Conservation (phyloP, 1,140 invertebrate species). For the Hyposmocoma kahamanoa region DNA sequence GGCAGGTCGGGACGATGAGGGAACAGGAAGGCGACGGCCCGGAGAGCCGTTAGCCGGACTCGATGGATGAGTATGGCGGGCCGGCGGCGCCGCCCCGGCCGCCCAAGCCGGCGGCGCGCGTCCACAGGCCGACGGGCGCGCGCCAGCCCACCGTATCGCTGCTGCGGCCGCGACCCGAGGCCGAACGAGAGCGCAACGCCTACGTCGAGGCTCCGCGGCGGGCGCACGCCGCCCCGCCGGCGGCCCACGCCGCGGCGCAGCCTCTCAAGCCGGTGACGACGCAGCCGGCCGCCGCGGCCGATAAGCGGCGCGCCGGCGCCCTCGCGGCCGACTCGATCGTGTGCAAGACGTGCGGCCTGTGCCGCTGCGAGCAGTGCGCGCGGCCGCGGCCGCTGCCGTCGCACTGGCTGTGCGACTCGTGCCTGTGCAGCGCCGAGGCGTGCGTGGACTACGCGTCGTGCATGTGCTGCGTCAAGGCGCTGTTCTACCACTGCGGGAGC, state of each 20-base stretch:
- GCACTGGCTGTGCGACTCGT: slow-evolving; percentile 91
- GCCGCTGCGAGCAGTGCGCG: slow-evolving; percentile 90
- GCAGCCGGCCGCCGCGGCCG: slow-evolving; percentile 54
- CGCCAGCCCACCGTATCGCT: slow-evolving; percentile 79
- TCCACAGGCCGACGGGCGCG: slow-evolving; percentile 75
- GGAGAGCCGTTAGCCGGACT: slow-evolving; percentile 71
- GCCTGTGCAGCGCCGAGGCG: slow-evolving; percentile 89
- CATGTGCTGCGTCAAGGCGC: slow-evolving; percentile 93
- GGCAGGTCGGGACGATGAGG: slow-evolving; percentile 76
- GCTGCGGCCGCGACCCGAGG: slow-evolving; percentile 83
- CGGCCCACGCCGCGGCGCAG: slow-evolving; percentile 36
- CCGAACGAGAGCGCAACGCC: slow-evolving; percentile 85
- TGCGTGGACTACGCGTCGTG: slow-evolving; percentile 92
- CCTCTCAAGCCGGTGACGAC: slow-evolving; percentile 65
- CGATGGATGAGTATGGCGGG: slow-evolving; percentile 76
- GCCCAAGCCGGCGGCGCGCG: slow-evolving; percentile 77
- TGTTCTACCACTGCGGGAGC: slow-evolving; percentile 93
- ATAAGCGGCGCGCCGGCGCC: slow-evolving; percentile 61
- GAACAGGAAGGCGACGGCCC: slow-evolving; percentile 75
- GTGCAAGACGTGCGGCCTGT: slow-evolving; percentile 89
- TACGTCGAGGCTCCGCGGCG: slow-evolving; percentile 87
- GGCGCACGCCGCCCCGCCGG: slow-evolving; percentile 41
- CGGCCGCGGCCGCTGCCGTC: slow-evolving; percentile 87
- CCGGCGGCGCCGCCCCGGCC: slow-evolving; percentile 77
- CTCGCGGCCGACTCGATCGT: slow-evolving; percentile 80